Evolutionary conservation across 2,113 vertebrate species (phyloP).

Genomic region (Miniopterus natalensis): DNA sequence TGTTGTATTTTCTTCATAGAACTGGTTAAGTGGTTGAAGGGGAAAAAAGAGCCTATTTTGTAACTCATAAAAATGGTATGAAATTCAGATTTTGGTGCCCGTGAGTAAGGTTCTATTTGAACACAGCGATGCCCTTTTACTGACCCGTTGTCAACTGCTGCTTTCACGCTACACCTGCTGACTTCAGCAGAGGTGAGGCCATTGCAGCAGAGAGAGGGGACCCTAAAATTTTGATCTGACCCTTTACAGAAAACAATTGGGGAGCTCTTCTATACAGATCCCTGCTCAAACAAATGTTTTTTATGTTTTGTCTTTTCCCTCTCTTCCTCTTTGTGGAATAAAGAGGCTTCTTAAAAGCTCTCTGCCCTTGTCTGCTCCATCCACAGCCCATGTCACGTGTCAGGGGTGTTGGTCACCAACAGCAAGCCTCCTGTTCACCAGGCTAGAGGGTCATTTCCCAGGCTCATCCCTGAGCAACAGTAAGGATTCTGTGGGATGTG

Average conservation of each 20-base stretch:
- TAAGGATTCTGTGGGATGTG: background rate
- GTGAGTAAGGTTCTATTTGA: background rate
- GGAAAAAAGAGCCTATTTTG: background rate
- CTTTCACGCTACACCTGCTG: background rate
- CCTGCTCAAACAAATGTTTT: background rate
- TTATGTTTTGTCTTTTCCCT: background rate
- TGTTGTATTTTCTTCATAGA: conserved; percentile 3
- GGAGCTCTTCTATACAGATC: background rate
- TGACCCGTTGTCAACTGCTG: background rate
- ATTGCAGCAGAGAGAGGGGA: background rate
- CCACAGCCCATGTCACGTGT: background rate
- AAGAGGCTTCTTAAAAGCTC: background rate
- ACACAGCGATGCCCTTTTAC: background rate
- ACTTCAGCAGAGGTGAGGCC: no score
- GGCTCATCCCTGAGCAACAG: background rate
- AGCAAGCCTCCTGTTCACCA: background rate
- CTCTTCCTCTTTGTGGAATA: background rate
- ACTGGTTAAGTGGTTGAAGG: background rate
- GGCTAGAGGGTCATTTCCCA: background rate
- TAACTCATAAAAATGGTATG: background rate
- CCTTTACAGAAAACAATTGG: background rate
- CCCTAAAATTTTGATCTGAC: background rate
- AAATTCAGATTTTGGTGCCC: background rate
- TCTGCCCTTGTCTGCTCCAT: background rate
- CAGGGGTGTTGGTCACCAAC: background rate